Base-by-base conservation (phyloP, 2,113 vertebrate species). In the Pristiophorus japonicus region DNA sequence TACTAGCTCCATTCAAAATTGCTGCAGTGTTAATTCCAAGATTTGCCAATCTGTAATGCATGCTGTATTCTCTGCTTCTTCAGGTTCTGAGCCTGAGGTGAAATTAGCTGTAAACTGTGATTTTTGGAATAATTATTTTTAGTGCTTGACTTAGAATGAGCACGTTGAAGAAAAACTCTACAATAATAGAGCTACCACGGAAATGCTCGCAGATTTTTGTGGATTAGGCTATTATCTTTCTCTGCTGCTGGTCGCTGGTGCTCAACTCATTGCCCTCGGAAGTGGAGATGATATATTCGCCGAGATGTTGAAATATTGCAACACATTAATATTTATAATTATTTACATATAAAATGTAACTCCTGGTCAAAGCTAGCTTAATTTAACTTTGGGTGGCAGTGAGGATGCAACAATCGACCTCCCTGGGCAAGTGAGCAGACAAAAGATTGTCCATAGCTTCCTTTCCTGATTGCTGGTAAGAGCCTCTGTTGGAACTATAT, bases 61-160 rank as follows among this genome's bases (percentile, higher is more conserved):
- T 70, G 3, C 42, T 65, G 59, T 42, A 30, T 92, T 92, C 16
- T 92, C 34, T 65, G 16, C 14, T 27, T 65, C 7, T 66, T 93
- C 38, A 1, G 18, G 42, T 65, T 38, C 18, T 66, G 20, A 63
- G 91, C 63, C 59, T 38, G 55, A 63, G 59, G n/a, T 63, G n/a
- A 66, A 93, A 93, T 42, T 93, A 38, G 62, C 91, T 66, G 59
- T 93, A 63, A 10, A 42, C 47, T 88, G 51, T 88, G 85, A 88
- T 88, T 88, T 88, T 91, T 91, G 55, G 59, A 91, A 91, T 91
- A 63, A 91, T 91, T 63, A 38, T 63, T 91, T 91, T 91, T 63
- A 7, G 59, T 59, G 34, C 55, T 91, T 38, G 88, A n/a, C 27
- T 63, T 63, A n/a, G 12, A 91, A 91, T 91, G 34, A 91, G 88